These are phyloP conservation scores for Microtus richardsoni DNA, from an alignment of 2,113 vertebrate species.

Conservation along the genomic window DNA sequence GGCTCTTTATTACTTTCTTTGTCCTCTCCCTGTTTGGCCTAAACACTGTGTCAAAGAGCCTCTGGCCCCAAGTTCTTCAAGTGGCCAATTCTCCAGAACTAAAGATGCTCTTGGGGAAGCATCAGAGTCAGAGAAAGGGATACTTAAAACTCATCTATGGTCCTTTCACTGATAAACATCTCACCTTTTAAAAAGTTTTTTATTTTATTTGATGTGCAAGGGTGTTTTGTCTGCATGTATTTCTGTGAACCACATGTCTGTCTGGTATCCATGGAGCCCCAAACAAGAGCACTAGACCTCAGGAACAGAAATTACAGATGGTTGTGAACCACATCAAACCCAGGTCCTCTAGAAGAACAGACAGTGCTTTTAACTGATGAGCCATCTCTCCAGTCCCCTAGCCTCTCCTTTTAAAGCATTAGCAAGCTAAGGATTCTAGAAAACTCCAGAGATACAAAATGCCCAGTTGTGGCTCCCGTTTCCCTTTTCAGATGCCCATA, in stretches of 20 bases:
- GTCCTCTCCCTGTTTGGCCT: not conserved
- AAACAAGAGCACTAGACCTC: not conserved
- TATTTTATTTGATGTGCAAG: not conserved
- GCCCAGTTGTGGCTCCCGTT: not conserved
- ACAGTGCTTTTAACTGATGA: not conserved
- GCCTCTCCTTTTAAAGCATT: not conserved
- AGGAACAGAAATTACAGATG: not conserved
- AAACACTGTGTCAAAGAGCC: not conserved
- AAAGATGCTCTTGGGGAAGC: not conserved
- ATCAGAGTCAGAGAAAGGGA: not conserved
- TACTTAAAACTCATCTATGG: not conserved
- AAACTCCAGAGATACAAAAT: constrained; percentile 2
- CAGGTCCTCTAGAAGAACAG: not conserved
- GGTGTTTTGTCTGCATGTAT: not conserved
- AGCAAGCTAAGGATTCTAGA: not conserved
- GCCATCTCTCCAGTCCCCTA: not conserved
- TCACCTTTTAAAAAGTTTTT: not conserved
- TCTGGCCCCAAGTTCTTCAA: not conserved
- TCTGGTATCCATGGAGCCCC: not conserved
- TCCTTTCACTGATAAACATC: not conserved
- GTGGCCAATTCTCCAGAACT: not conserved
- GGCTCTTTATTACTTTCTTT: not conserved
- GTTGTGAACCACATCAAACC: not conserved
- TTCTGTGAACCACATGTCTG: not conserved
- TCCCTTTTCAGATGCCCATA: not conserved